Evolutionary conservation across 2,797 vertebrate species (phyloP), one percentile per base, ranked within the genome.

Genomic region (Sebastes elongatus): DNA sequence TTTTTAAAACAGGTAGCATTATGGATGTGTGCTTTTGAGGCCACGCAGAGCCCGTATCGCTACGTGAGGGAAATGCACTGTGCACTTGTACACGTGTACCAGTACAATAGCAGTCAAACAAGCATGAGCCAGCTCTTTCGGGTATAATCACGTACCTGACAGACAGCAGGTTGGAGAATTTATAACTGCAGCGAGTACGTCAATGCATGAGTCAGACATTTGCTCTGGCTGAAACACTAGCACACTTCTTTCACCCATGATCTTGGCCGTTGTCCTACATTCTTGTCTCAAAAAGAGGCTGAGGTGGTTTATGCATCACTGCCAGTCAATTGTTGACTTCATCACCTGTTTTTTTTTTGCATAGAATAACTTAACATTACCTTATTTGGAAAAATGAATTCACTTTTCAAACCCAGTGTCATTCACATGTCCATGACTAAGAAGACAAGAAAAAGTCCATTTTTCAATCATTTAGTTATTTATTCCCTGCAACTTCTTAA

Each of bases 91-190:
- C 52, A 53, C 4, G 18, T 78, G 53, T 49, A 49, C n/a, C 28
- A 53, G 33, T 49, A 70, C 38, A 66, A 42, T 53, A 63, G 52
- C 76, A 52, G 28, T 74, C 49, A 75, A 74, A 68, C 33, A 57
- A 70, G 18, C 49, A n/a, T 33, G 20, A 62, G 22, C 22, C 68
- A 32, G 27, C 56, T 67, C 46, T 64, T 18, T 76, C 30, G 74
- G 62, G 32, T 49, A 38, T 55, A 53, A 64, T 57, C 35, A 27
- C 55, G 30, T 20, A 30, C 27, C 3, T 7, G 46, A 52, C 33
- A 38, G 28, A 30, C 33, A 22, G 28, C 38, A 38, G 60, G 9
- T 27, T 55, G 38, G 38, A n/a, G 27, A 70, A 66, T 81, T 78
- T 78, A 59, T 57, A 57, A 83, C 69, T 55, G 60, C 42, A 61